Percentiles rank a stretch among this genome's conserved stretches.
These are phyloP conservation scores for Anolis carolinensis DNA, from an alignment of 2,113 vertebrate genomes.

Conservation along the genomic window DNA sequence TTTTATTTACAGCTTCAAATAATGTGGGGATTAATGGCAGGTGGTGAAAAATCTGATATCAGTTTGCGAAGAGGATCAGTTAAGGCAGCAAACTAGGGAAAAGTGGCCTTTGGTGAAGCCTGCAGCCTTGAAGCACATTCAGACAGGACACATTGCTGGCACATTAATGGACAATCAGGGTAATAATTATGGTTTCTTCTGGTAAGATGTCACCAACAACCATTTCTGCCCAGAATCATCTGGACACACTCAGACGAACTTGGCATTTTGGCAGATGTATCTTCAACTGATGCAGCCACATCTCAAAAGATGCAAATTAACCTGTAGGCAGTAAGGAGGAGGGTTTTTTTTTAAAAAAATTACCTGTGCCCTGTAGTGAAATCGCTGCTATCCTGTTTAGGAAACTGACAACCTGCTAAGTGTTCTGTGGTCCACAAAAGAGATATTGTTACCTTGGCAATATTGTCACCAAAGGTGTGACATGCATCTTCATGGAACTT, in stretches of 20 bases:
- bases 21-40: too few species aligned
- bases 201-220: not conserved
- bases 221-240: not conserved
- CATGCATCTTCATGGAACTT: not conserved
- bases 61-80: not conserved
- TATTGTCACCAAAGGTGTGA: too few species aligned
- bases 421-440: too few species aligned
- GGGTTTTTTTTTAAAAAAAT: too few species aligned
- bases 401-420: too few species aligned
- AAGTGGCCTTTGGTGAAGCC: too few species aligned
- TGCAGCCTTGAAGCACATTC: not conserved
- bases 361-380: not conserved
- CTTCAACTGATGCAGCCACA: not conserved
- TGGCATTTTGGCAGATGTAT: not conserved
- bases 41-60: not conserved
- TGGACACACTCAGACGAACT: not conserved
- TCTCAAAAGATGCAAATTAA: constrained; percentile 1
- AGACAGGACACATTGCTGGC: not conserved
- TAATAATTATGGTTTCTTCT: not conserved
- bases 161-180: not conserved
- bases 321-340: not conserved
- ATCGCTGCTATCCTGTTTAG: not conserved
- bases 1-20: not conserved
- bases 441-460: too few species aligned
- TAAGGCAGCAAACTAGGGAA: not conserved